Base-by-base conservation (phyloP, 1,140 invertebrate species). In the Zaprionus davidi region DNA sequence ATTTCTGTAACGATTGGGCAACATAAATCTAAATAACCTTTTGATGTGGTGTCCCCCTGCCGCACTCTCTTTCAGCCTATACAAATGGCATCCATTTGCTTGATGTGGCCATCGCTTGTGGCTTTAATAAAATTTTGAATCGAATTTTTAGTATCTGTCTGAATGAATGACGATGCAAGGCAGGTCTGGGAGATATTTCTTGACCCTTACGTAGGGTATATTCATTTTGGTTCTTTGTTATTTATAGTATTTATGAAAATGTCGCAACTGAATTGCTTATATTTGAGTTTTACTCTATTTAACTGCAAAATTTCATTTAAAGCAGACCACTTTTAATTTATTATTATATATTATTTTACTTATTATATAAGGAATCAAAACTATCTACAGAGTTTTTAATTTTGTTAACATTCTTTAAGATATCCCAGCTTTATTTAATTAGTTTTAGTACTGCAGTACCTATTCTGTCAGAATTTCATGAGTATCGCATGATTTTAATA, bases 111-210 rank as follows among this genome's bases (percentile, higher is more conserved):
- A 59, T 24, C 6, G 38, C 38, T 34, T 60, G 67, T 60, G 70
- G 69, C 75, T 77, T 73, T 77, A 77, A 72, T 68, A 63, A 51
- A 77, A 73, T 73, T 77, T 73, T 77, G 74, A 77, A 76, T 67
- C 62, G 63, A 62, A 56, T 75, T 66, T 53, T 34, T 12, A 26
- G 53, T 38, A 57, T 67, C 3, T 63, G 69, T 24, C 63, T 49
- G 49, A 17, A 41, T 74, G 63, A 71, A 58, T 75, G 72, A 22
- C 31, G 38, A n/a, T n/a, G 7, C 38, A n/a, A 6, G 38, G 38
- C 38, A 41, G 38, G 15, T 2, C 15, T 0, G 2, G 15, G 15
- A n/a, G n/a, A n/a, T n/a, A n/a, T n/a, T n/a, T n/a, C n/a, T n/a
- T n/a, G 6, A 17, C 0, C 2, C n/a, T 44, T 44, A 7, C 1